These are phyloP conservation scores for Lamproptera curius DNA, from an alignment of 2,888 invertebrate species.

Conservation along the genomic window DNA sequence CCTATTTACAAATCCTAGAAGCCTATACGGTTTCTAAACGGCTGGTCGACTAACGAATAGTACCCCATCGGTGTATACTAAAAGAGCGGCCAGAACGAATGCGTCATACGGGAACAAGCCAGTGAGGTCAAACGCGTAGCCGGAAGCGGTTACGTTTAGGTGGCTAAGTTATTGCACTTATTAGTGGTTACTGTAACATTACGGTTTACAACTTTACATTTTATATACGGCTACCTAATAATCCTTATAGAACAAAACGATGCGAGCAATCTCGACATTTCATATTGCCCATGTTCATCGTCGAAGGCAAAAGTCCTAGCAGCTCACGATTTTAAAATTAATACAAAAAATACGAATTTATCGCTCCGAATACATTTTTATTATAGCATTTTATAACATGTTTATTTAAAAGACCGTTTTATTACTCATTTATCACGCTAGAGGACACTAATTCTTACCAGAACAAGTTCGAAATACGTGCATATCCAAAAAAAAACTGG, in stretches of 20 bases:
- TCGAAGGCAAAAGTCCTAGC: too few relatives aligned
- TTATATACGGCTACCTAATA: not conserved
- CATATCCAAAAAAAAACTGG: not conserved
- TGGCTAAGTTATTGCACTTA: not conserved
- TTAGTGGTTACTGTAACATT: not conserved
- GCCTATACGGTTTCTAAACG: not conserved
- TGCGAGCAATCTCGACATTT: too few relatives aligned
- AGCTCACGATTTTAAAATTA: too few relatives aligned
- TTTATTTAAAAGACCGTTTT: not conserved
- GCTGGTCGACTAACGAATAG: slow-evolving; percentile 11
- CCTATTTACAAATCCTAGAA: slow-evolving; percentile 11
- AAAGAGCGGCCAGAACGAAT: not conserved
- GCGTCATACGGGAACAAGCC: not conserved
- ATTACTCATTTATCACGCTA: not conserved
- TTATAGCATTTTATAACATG: not conserved
- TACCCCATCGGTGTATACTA: slow-evolving; percentile 2
- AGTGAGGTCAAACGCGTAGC: not conserved
- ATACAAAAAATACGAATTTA: too few relatives aligned
- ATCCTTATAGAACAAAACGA: not conserved
- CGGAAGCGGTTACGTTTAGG: not conserved
- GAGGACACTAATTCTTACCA: not conserved
- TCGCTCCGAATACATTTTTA: not conserved
- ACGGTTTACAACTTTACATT: not conserved
- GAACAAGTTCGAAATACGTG: not conserved
- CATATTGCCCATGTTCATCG: too few relatives aligned